Base-by-base conservation (phyloP, 2,797 vertebrate species). In the Chiropotes sagulatus region DNA sequence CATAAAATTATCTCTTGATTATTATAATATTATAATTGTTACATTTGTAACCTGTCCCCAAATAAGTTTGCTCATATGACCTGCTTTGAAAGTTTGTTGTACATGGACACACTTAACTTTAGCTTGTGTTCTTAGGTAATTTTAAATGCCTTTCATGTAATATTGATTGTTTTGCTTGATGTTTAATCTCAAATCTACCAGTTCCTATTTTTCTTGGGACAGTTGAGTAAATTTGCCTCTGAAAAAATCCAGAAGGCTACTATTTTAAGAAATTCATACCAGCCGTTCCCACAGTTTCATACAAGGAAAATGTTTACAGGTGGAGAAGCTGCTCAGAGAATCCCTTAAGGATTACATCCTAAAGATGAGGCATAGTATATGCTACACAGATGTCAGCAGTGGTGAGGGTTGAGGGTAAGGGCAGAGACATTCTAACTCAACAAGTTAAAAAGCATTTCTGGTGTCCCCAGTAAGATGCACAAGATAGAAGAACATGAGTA, bases 121-220 rank as follows among this genome's bases (percentile, higher is more conserved):
- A 78, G 41, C 46, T 89, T 93, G n/a, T 91, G 39, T 96, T 94
- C 80, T 92, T 94, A 82, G 67, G 52, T 81, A 30, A 86, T 93
- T 97, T 97, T 96, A 92, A 96, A 90, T 97, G 52, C 33, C 13
- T 94, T 93, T 94, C 11, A 36, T 67, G 50, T 94, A 76, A 39
- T 73, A 89, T 46, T 93, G 39, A 67, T 96, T 92, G 22, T 85
- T 92, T 92, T 85, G 33, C 54, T 93, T 96, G 26, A 4, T 58
- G 26, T 93, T 90, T 86, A 73, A 30, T 96, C 67, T 97, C 39
- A 96, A 12, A 46, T 95, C 64, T 94, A 46, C 28, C 33, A 79
- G 36, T 85, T 96, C 64, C 52, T 94, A 19, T 86, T 90, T 96
- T 92, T 64, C 84, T 81, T 72, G 17, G 39, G 54, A 64, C 14